phyloP scores from a whole-genome alignment of 2,113 vertebrate species.

The Pteruthius melanotis region DNA sequence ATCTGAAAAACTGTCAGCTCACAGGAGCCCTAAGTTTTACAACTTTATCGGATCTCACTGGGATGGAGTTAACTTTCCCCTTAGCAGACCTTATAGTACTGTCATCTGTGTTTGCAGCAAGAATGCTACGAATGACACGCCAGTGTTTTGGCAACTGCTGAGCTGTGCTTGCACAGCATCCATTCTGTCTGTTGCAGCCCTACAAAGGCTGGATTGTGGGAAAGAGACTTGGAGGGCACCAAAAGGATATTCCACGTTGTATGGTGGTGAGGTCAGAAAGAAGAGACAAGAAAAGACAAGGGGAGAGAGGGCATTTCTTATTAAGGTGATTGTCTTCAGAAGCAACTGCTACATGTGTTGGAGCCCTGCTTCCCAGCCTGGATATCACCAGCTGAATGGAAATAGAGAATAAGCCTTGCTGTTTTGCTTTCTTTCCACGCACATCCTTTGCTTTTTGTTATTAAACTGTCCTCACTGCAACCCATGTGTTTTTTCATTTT shows the following conservation, averaged over 20 bases:
- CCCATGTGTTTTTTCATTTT: background rate
- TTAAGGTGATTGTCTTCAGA: background rate
- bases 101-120: background rate
- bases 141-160: background rate
- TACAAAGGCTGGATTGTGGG: too few relatives aligned
- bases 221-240: background rate
- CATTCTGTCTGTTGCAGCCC: background rate
- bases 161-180: background rate
- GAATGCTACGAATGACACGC: background rate
- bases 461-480: background rate
- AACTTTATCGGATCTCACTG: background rate
- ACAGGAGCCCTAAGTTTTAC: background rate
- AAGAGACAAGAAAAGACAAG: background rate
- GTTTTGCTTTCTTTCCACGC: background rate
- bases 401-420: background rate
- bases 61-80: background rate
- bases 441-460: background rate
- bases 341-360: background rate
- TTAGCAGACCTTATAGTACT: background rate
- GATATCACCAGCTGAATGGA: background rate
- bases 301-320: fast-evolving
- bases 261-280: background rate
- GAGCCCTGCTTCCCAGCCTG: background rate
- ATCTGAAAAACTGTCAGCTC: background rate
- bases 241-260: fast-evolving